Evolutionary conservation across 30 jellyfish, hydroid and myxozoan species (phyloP).

Genomic region (Cassiopea xamachana): DNA sequence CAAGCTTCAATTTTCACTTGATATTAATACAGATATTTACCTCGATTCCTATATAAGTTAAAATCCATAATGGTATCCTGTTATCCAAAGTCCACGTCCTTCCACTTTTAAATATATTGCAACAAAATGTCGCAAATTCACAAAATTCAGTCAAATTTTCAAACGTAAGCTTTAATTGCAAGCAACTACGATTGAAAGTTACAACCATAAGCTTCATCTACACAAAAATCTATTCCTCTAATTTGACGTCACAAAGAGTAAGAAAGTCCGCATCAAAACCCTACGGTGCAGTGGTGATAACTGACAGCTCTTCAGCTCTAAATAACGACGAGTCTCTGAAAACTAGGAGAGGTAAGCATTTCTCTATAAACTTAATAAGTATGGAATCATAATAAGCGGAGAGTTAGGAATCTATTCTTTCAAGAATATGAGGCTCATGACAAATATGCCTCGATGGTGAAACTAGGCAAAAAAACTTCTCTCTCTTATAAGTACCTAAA

Average conservation of each 20-base stretch:
- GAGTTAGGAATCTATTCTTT: too few relatives aligned
- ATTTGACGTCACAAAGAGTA: background rate
- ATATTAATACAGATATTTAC: background rate
- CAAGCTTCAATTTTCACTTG: background rate
- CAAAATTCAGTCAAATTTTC: background rate
- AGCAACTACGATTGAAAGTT: background rate
- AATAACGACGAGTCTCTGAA: too few relatives aligned
- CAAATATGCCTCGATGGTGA: too few relatives aligned
- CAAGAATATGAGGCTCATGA: too few relatives aligned
- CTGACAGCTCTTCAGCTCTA: too few relatives aligned
- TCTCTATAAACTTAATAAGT: too few relatives aligned
- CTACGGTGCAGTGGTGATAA: too few relatives aligned
- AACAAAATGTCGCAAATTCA: background rate
- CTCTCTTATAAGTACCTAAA: too few relatives aligned
- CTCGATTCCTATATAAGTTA: slow-evolving; percentile 7
- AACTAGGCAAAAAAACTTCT: too few relatives aligned
- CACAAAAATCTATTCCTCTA: background rate
- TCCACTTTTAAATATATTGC: background rate
- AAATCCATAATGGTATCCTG: background rate
- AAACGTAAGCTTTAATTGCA: background rate
- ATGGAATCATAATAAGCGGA: too few relatives aligned
- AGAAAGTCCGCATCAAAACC: too few relatives aligned
- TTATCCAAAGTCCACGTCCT: background rate
- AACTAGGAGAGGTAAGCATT: too few relatives aligned
- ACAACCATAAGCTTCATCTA: background rate